phyloP scores from a whole-genome alignment of 2,888 invertebrate species.

The Linhomoeus sp. region DNA sequence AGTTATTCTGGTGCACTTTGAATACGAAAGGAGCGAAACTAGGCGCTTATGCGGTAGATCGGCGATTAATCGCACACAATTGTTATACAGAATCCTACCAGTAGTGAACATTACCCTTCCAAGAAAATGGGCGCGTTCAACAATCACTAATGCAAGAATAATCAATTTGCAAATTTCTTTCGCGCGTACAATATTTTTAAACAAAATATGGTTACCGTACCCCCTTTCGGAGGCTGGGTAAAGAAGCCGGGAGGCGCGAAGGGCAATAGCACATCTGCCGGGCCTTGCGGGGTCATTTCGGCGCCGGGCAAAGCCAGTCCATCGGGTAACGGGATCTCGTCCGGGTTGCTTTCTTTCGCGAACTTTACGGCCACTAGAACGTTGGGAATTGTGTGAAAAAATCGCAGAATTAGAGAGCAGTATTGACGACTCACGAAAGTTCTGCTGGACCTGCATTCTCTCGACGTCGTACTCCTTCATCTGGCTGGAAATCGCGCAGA shows the following conservation, averaged over 20 bases:
- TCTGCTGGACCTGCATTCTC: conserved; percentile 10
- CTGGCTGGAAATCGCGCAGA: conserved; percentile 1
- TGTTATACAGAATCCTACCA: no score
- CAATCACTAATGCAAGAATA: no score
- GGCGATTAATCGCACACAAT: no score
- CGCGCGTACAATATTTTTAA: no score
- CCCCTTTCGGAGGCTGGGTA: no score
- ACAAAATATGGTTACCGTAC: no score
- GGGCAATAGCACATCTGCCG: neutral
- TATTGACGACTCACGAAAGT: conserved; percentile 9
- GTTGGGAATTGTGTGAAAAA: neutral
- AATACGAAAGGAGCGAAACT: no score
- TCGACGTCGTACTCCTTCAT: conserved; percentile 12
- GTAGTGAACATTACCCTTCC: no score
- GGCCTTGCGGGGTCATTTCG: neutral
- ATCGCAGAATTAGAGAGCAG: neutral
- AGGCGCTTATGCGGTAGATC: no score
- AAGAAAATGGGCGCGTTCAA: no score
- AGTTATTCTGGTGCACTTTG: no score
- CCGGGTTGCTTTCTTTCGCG: conserved; percentile 11
- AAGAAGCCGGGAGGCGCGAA: conserved; percentile 1
- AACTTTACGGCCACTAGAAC: conserved; percentile 13
- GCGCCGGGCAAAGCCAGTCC: conserved; percentile 5
- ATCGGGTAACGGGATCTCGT: conserved; percentile 14
- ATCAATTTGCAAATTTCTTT: no score